A percentile compares a stretch with the other conserved stretches of the same genome.
These are phyloP conservation scores for Aradophagus sp. DNA, from an alignment of 1,140 invertebrate species.

Conservation along the genomic window DNA sequence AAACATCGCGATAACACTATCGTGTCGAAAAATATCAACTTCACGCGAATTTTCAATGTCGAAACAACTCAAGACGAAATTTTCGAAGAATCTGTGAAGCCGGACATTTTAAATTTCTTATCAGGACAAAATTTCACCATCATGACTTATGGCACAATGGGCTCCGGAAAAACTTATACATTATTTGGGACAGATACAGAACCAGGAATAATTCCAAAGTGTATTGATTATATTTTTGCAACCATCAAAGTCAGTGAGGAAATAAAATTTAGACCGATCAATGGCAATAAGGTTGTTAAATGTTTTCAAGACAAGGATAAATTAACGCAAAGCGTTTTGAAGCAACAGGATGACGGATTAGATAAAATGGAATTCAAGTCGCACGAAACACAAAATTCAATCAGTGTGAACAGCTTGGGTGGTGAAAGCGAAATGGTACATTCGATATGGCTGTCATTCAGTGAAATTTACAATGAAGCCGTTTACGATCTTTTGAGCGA, in stretches of 20 bases:
- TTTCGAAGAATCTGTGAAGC: constrained; percentile 58
- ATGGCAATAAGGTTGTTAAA: constrained; percentile 66
- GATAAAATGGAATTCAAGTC: constrained; percentile 27
- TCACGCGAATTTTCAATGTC: constrained; percentile 62
- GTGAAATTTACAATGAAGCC: constrained; percentile 94
- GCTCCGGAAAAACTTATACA: constrained; percentile 79
- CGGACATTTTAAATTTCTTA: constrained; percentile 58
- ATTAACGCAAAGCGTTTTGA: neutral
- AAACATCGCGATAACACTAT: constrained; percentile 46
- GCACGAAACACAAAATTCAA: constrained; percentile 9
- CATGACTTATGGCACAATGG: constrained; percentile 65
- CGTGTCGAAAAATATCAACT: constrained; percentile 54
- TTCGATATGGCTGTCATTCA: constrained; percentile 88
- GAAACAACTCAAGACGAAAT: constrained; percentile 55
- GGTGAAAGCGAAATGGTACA: constrained; percentile 50
- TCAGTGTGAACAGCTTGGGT: constrained; percentile 15
- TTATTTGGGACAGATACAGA: constrained; percentile 81
- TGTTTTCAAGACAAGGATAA: constrained; percentile 63
- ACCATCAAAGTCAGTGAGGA: constrained; percentile 64
- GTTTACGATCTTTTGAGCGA: constrained; percentile 86
- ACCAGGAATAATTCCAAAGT: constrained; percentile 85
- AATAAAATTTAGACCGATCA: constrained; percentile 72
- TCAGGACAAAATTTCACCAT: constrained; percentile 63
- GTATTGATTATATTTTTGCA: constrained; percentile 84
- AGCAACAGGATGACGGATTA: constrained; percentile 19